Evolutionary conservation across 2,797 vertebrate genomes (phyloP).

Genomic region (Rhincodon typus): DNA sequence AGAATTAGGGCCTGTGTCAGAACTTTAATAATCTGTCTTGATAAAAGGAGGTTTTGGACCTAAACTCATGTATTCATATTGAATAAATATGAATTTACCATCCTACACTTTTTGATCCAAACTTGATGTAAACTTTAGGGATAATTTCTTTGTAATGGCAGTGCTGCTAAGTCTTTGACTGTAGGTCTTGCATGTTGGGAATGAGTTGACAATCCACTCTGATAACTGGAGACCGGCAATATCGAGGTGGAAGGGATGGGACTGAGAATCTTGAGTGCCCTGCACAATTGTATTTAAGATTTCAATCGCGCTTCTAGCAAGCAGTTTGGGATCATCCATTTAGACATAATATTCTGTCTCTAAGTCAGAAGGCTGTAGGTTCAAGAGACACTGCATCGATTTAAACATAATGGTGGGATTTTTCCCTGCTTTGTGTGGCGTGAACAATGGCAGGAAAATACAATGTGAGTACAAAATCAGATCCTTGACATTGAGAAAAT

Average conservation of each 20-base stretch:
- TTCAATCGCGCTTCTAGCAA: not conserved
- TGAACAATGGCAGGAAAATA: too few species aligned
- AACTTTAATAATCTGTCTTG: conserved; percentile 1
- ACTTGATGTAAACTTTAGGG: not conserved
- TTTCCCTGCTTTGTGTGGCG: too few species aligned
- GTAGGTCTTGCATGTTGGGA: not conserved
- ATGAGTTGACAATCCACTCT: not conserved
- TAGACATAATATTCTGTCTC: not conserved
- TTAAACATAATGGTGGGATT: not conserved
- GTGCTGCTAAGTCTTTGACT: not conserved
- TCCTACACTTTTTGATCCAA: not conserved
- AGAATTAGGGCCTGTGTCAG: not conserved
- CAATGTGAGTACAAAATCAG: too few species aligned
- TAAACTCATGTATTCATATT: not conserved
- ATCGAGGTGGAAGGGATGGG: too few species aligned
- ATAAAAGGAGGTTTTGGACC: not conserved
- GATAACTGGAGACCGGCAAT: not conserved
- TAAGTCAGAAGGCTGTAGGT: not conserved
- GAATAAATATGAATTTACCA: not conserved
- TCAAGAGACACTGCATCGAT: not conserved
- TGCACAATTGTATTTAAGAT: not conserved
- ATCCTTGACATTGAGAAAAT: too few species aligned
- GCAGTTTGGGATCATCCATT: not conserved
- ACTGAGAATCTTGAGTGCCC: not conserved
- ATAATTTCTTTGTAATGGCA: not conserved